phyloP scores from a whole-genome alignment of 2,888 invertebrate genomes.

The Uloborus plumipes region DNA sequence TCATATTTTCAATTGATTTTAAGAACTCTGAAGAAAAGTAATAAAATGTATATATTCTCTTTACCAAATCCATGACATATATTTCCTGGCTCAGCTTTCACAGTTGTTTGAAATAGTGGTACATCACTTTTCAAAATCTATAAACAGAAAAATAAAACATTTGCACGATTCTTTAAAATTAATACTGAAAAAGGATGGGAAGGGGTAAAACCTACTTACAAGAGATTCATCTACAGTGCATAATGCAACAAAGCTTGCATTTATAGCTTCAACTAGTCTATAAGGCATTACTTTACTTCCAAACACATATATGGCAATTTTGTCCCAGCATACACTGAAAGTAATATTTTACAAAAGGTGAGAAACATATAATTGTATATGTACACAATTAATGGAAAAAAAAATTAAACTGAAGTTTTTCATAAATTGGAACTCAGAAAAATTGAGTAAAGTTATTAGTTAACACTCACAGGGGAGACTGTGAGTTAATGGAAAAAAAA shows the following conservation, averaged over 20 bases:
- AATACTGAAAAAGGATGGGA: not conserved
- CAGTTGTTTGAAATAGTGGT: constrained; percentile 19
- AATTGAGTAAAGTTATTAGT: too few relatives aligned
- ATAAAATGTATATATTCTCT: constrained; percentile 1
- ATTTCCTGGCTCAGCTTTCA: constrained; percentile 27
- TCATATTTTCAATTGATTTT: not conserved
- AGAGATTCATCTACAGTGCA: constrained; percentile 18
- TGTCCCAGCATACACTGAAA: constrained; percentile 34
- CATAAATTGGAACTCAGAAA: too few relatives aligned
- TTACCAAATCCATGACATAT: constrained; percentile 47
- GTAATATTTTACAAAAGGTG: too few relatives aligned
- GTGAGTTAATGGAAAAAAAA: too few relatives aligned
- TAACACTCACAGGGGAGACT: too few relatives aligned
- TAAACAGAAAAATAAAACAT: not conserved
- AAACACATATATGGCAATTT: constrained; percentile 27
- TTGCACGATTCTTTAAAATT: too few relatives aligned
- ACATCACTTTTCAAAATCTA: constrained; percentile 24
- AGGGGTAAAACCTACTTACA: constrained; percentile 22
- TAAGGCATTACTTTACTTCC: constrained; percentile 5
- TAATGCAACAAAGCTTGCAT: constrained; percentile 40
- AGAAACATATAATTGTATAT: too few relatives aligned
- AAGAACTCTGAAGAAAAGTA: not conserved
- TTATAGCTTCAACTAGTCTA: constrained; percentile 31
- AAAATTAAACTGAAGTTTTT: too few relatives aligned
- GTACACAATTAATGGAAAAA: too few relatives aligned